Base-by-base conservation (phyloP, 2,888 invertebrate genomes). In the Drosophila histrio region DNA sequence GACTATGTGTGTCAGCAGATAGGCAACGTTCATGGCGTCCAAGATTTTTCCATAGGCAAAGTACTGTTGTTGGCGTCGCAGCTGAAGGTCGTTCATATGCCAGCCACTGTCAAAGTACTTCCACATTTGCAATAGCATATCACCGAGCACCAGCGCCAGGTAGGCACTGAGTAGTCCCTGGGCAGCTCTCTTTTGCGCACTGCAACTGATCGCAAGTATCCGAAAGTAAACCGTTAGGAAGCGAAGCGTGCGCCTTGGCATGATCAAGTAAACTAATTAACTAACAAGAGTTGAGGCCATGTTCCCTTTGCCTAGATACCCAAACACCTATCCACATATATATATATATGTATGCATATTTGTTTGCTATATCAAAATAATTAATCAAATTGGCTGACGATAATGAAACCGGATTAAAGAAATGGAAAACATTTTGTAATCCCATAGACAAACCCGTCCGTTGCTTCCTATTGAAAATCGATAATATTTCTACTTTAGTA, bases 191-290 rank as follows among this genome's bases (percentile, higher is more conserved):
- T 49, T 56, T 11, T 21, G 8, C 0, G 79, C 69, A 22, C 64
- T 61, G 46, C 77, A 87, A 1, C 47, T 64, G 8, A 88, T 60
- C 1, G 70, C 88, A 24, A 89, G 32, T n/a, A 75, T 21, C 28
- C 73, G 72, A 26, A 80, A 88, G 49, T 84, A 89, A 32, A 43
- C 41, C 0, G 26, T 36, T 11, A 84, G 39, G 5, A 43, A 30
- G 11, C 3, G 54, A 26, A 84, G 81, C 34, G 30, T 24, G 4
- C 46, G 54, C 30, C 47, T 58, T 38, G 41, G 38, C 68, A 69
- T 62, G 6, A 9, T 22, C 1, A 22, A 53, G 47, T 52, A 17
- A 13, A 59, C 1, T 22, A 53, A 47, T 52, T 21, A 13, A 59
- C 58, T 41, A 11, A 26, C 4, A 13, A 21, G 1, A 1, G 6